A percentile compares a stretch with the other conserved stretches of the same genome.
Evolutionary conservation across 2,888 invertebrate genomes (phyloP).

Genomic region (Esperia sulphurella): DNA sequence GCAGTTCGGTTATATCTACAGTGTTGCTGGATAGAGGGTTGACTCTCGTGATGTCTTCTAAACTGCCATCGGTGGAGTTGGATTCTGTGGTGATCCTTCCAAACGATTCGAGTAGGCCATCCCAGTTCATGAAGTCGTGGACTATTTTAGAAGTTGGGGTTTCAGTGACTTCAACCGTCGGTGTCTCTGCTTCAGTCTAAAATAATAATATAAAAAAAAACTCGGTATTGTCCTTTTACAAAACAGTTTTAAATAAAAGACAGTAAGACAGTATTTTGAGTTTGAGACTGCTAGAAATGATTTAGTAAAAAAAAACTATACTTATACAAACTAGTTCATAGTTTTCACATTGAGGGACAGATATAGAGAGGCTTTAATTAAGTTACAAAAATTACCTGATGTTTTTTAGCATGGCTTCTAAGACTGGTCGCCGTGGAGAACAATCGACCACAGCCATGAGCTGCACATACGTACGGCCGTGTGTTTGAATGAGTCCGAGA

Average conservation of each 20-base stretch:
- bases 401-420: constrained; percentile 88
- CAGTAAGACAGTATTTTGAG: no score
- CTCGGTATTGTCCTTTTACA: no score
- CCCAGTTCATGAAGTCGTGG: constrained; percentile 63
- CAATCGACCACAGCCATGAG: constrained; percentile 84
- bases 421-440: constrained; percentile 93
- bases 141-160: constrained; percentile 27
- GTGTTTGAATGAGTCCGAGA: constrained; percentile 90
- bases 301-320: no score
- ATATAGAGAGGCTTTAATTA: background rate
- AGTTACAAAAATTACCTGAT: constrained; percentile 64
- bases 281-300: no score
- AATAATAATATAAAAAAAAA: constrained; percentile 13
- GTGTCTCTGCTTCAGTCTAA: constrained; percentile 44
- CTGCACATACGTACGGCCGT: constrained; percentile 87
- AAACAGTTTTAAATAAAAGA: no score
- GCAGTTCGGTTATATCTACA: constrained; percentile 63
- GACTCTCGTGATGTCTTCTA: constrained; percentile 54
- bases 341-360: no score
- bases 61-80: constrained; percentile 59
- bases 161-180: constrained; percentile 30
- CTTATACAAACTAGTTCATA: no score
- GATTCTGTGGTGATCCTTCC: constrained; percentile 68
- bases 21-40: constrained; percentile 34
- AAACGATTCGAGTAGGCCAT: constrained; percentile 66